These are phyloP conservation scores for Enteromius thamalakanensis DNA, from an alignment of 2,797 vertebrate genomes.

Conservation along the genomic window DNA sequence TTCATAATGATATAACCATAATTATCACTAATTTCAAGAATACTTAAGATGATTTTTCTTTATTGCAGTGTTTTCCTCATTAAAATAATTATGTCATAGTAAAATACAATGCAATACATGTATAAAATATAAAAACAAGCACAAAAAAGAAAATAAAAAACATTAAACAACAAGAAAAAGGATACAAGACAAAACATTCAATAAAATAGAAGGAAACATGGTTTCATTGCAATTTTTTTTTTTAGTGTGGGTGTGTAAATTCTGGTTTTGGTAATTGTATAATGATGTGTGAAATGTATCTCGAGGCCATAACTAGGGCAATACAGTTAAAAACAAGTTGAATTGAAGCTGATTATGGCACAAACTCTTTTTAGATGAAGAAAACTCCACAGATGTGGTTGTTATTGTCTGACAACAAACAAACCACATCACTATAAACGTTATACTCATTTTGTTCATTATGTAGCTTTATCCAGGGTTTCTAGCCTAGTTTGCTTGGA, in stretches of 20 bases:
- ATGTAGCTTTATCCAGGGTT: background rate
- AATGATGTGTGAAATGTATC: background rate
- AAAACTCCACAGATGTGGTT: slow-evolving; percentile 23
- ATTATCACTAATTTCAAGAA: slow-evolving; percentile 19
- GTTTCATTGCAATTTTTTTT: background rate
- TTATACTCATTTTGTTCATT: slow-evolving; percentile 4
- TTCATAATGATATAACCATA: background rate
- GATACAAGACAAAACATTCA: background rate
- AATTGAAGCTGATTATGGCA: slow-evolving; percentile 1
- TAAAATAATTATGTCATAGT: background rate
- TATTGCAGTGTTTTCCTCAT: background rate
- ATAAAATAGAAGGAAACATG: background rate
- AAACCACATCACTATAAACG: background rate
- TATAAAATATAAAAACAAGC: background rate
- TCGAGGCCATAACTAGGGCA: background rate
- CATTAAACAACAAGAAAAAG: background rate
- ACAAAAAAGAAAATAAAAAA: background rate
- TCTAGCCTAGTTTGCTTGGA: background rate
- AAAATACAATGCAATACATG: background rate
- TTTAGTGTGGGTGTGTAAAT: background rate
- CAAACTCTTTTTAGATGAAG: slow-evolving; percentile 15
- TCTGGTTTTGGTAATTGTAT: background rate
- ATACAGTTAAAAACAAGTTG: slow-evolving; percentile 4
- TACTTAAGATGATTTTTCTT: background rate
- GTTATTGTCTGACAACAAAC: slow-evolving; percentile 3